phyloP scores from a whole-genome alignment of 2,888 invertebrate species.

The Drosophila quinaria region DNA sequence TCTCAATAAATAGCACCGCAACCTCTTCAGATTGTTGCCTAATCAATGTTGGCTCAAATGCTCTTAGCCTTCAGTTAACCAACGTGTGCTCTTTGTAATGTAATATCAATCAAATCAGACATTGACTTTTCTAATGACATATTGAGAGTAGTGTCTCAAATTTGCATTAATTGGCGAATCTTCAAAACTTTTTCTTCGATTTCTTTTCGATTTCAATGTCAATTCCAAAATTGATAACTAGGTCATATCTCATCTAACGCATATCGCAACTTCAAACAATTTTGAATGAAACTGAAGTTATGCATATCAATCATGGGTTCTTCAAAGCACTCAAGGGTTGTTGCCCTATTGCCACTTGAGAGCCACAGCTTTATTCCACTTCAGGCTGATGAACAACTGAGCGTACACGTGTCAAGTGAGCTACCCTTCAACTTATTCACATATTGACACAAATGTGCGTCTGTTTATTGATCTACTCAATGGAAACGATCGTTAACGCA shows the following conservation, averaged over 20 bases:
- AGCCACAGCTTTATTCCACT: conserved; percentile 12
- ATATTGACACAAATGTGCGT: conserved; percentile 60
- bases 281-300: background rate
- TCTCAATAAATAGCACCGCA: background rate
- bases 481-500: background rate
- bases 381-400: conserved; percentile 16
- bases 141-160: background rate
- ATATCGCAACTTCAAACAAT: background rate
- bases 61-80: background rate
- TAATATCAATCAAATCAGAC: conserved; percentile 3
- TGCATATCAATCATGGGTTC: background rate
- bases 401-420: conserved; percentile 51
- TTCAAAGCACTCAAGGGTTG: conserved; percentile 29
- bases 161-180: background rate
- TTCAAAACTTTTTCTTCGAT: background rate
- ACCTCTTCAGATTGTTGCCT: conserved; percentile 18
- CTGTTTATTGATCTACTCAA: conserved; percentile 21
- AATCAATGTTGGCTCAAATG: conserved; percentile 10
- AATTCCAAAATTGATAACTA: background rate
- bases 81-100: background rate
- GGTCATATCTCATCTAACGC: conserved; percentile 1
- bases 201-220: conserved; percentile 1
- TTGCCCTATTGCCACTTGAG: conserved; percentile 30
- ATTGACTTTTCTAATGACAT: conserved; percentile 1
- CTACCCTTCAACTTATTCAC: conserved; percentile 53